phyloP scores from a whole-genome alignment of 2,113 vertebrate species.

The Zapus hudsonius region DNA sequence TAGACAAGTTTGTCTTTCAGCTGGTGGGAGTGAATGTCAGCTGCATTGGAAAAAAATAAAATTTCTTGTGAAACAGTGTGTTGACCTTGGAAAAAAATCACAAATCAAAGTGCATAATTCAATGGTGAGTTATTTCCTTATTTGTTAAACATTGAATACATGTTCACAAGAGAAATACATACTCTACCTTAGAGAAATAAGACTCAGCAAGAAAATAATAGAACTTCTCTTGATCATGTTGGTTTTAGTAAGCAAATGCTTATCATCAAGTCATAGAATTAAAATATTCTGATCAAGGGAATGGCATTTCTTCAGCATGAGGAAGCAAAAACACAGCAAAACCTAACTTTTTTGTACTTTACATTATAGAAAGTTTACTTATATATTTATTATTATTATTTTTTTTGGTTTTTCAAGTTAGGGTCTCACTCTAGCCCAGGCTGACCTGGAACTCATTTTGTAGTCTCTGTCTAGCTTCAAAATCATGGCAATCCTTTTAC shows the following conservation, averaged over 20 bases:
- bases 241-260: conserved; percentile 7
- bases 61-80: conserved; percentile 82
- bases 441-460: no score
- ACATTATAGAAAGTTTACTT: neutral
- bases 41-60: conserved; percentile 82
- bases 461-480: no score
- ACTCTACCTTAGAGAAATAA: conserved; percentile 68
- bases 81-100: conserved; percentile 83
- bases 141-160: conserved; percentile 75
- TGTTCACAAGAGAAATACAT: conserved; percentile 22
- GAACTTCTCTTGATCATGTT: conserved; percentile 5
- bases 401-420: no score
- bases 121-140: conserved; percentile 74
- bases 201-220: conserved; percentile 56
- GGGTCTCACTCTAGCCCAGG: no score
- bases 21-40: conserved; percentile 83
- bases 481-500: no score
- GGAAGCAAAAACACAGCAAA: neutral
- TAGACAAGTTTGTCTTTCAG: conserved; percentile 88
- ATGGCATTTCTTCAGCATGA: neutral
- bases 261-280: conserved; percentile 16
- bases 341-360: neutral
- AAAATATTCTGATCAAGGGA: neutral
- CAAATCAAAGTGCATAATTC: conserved; percentile 79
- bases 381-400: neutral